Evolutionary conservation across 2,113 vertebrate species (phyloP), one percentile per base, ranked within the genome.

Genomic region (Gulo gulo): DNA sequence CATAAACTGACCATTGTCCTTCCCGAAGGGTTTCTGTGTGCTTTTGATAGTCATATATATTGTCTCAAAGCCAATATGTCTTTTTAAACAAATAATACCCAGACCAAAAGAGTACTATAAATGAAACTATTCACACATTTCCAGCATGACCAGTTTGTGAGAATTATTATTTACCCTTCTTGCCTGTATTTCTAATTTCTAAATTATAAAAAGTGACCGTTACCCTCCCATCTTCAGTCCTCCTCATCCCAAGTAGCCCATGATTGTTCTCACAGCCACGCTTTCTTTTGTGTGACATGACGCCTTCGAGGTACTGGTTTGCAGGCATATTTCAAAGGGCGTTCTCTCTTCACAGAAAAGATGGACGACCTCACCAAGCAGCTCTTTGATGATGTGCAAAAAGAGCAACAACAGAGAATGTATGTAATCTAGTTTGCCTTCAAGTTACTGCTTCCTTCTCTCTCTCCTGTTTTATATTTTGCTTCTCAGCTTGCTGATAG

Each of bases 371-470:
- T 99, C 78, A 99, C 99, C 50, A 99, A 98, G 87, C 99, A 98
- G 34, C 99, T 99, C 80, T 98, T 99, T 67, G 98, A 98, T 6
- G 99, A 99, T n/a, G 98, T 99, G 12, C 99, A 99, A 84, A 99
- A 98, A 85, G 99, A 99, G 98, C 98, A 99, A 96, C 99, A 97
- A 15, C 99, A 99, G 29, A 99, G 99, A 97, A 99, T 99, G 99
- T 99, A 99, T 81, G 99, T 96, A 90, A 88, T 34, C 91, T 83
- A 13, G 47, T 45, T 78, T 90, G 26, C 42, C 96, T 94, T 86
- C 82, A 76, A 93, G 42, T n/a, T n/a, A 6, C 0, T 24, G 82
- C 94, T 80, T 42, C 69, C 80, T 88, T 52, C 50, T 50, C 31
- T 91, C 52, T 23, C 55, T 82, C 1, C 57, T 95, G 0, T 55